Base-by-base conservation (phyloP, 2,113 vertebrate genomes). In the Polyodon spathula region DNA sequence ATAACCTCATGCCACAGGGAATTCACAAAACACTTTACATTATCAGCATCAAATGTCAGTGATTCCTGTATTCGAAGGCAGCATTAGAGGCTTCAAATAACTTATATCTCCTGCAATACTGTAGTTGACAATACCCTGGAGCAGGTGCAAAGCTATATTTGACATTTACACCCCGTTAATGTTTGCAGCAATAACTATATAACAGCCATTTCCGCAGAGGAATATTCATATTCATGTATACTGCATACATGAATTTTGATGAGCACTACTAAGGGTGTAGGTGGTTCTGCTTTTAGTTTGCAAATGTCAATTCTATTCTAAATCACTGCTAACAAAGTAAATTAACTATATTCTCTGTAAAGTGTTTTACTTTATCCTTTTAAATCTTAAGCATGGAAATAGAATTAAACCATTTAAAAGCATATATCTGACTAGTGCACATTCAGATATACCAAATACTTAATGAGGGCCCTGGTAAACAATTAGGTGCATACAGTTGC, bases 241-340 rank as follows among this genome's bases (percentile, higher is more conserved):
- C 60, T 70, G 57, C 78, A 78, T 70, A 76, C 74, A 70, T 27
- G 27, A 27, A 27, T 27, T 71, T 76, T 66, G 78, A 79, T 80
- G 76, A 77, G 76, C 74, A 79, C 80, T 81, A 71, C 78, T 83
- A 81, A 77, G 66, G 71, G 80, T 84, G 85, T 87, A 78, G 84
- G 83, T 72, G 84, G 85, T 86, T 88, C 82, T 86, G 84, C 82
- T 81, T 86, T 87, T 84, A 86, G 78, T 86, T 81, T 83, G 84
- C 80, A 82, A 82, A 86, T 87, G 84, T 87, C 82, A 83, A 83
- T 88, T 87, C 84, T 85, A 76, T 78, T 82, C 81, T 76, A 81
- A 84, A 84, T 73, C 81, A 81, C 83, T 84, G 6, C 81, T 79
- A 84, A 86, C 85, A 84, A 84, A 83, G 80, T 84, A 73, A 81